These are phyloP conservation scores for Allobates femoralis DNA, from an alignment of 2,797 vertebrate species.

Conservation along the genomic window DNA sequence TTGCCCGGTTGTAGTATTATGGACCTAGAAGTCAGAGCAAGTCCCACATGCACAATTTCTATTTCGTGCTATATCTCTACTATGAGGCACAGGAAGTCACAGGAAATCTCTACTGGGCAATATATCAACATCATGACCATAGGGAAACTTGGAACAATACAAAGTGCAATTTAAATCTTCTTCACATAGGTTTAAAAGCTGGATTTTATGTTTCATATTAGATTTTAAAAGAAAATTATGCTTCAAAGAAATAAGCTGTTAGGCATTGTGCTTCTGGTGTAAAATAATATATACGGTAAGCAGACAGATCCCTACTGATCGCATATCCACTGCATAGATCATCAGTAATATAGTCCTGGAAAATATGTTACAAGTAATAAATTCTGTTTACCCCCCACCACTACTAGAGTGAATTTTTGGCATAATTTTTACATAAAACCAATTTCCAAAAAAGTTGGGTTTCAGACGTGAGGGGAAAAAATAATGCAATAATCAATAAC, in stretches of 20 bases:
- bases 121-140: not conserved
- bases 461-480: too few species aligned
- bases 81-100: not conserved
- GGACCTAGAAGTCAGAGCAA: conserved; percentile 1
- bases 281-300: not conserved
- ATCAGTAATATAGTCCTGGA: too few species aligned
- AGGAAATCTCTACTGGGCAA: not conserved
- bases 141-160: conserved; percentile 13
- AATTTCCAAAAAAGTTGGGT: too few species aligned
- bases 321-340: too few species aligned
- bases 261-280: too few species aligned
- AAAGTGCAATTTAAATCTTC: conserved; percentile 38
- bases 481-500: too few species aligned
- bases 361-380: too few species aligned
- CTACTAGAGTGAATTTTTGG: too few species aligned
- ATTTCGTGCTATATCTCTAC: conserved; percentile 15
- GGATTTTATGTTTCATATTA: not conserved
- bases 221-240: not conserved
- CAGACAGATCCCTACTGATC: not conserved
- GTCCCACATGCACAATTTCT: conserved; percentile 15
- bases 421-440: too few species aligned
- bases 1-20: conserved; percentile 29
- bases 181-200: not conserved
- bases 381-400: too few species aligned
- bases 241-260: not conserved